Percentiles rank a stretch among this genome's conserved stretches.
phyloP scores from a whole-genome alignment of 2,888 invertebrate genomes.

The Drosophila macrospina region DNA sequence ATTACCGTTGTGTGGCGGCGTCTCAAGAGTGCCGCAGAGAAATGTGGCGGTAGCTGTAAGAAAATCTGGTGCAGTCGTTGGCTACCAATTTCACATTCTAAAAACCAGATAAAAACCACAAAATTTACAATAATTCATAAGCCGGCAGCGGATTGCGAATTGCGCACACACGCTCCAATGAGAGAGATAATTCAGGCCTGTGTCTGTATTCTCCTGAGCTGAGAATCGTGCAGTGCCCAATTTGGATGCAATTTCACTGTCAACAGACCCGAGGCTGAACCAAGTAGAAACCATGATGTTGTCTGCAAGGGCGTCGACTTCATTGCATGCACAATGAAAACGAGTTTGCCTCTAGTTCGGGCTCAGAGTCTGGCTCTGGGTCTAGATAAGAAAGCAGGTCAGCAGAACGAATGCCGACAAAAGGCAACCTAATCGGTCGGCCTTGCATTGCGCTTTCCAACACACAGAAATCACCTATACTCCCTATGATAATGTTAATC shows the following conservation, averaged over 20 bases:
- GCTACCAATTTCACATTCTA: conserved; percentile 78
- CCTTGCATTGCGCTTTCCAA: conserved; percentile 66
- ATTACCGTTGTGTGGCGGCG: conserved; percentile 65
- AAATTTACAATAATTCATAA: conserved; percentile 79
- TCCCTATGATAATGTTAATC: conserved; percentile 43
- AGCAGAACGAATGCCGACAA: conserved; percentile 67
- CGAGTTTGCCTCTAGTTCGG: conserved; percentile 60
- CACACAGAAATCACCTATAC: conserved; percentile 44
- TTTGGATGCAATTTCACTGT: conserved; percentile 83
- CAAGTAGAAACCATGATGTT: conserved; percentile 33
- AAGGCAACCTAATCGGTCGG: conserved; percentile 48
- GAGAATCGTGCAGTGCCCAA: conserved; percentile 62
- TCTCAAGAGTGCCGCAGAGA: conserved; percentile 56
- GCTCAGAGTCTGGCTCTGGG: conserved; percentile 4
- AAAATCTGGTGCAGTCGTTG: conserved; percentile 54
- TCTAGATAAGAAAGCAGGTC: conserved; percentile 79
- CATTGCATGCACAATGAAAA: conserved; percentile 65
- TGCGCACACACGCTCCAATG: conserved; percentile 60
- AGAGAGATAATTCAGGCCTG: conserved; percentile 52
- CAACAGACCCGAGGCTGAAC: conserved; percentile 59
- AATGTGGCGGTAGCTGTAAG: conserved; percentile 51
- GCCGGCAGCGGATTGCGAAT: conserved; percentile 62
- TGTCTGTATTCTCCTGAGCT: conserved; percentile 23
- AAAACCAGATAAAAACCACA: conserved; percentile 75
- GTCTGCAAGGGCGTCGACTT: conserved; percentile 62